phyloP scores from a whole-genome alignment of 2,888 invertebrate genomes.

The Abrostola tripartita region DNA sequence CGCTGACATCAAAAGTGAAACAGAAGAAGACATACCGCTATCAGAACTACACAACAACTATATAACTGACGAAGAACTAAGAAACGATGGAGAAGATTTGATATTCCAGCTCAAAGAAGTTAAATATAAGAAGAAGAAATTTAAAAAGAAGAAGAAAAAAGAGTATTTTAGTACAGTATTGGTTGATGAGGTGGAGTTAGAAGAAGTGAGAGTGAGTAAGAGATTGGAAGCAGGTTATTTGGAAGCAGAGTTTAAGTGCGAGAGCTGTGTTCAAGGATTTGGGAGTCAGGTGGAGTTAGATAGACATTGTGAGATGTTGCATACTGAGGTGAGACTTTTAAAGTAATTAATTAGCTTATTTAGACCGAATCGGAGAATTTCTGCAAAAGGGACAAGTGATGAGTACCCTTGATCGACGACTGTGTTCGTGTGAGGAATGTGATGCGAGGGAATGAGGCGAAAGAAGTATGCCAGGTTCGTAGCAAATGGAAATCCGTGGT shows the following conservation, averaged over 20 bases:
- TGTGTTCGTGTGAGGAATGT: too few relatives aligned
- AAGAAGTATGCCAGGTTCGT: too few relatives aligned
- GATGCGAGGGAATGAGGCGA: too few relatives aligned
- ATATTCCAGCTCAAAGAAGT: conserved; percentile 14
- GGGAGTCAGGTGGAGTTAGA: conserved; percentile 54
- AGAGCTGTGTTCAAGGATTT: conserved; percentile 65
- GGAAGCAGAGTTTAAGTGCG: conserved; percentile 65
- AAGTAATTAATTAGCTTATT: too few relatives aligned
- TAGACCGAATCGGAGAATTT: too few relatives aligned
- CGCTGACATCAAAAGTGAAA: conserved; percentile 58
- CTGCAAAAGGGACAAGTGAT: too few relatives aligned
- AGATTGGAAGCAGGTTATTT: conserved; percentile 47
- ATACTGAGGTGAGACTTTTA: conserved; percentile 62
- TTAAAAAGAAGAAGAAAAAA: conserved; percentile 44
- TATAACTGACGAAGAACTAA: conserved; percentile 6
- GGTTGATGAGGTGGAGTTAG: conserved; percentile 58
- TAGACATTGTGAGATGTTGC: conserved; percentile 60
- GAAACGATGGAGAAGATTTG: conserved; percentile 25
- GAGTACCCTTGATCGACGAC: too few relatives aligned
- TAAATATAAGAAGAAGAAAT: conserved; percentile 28
- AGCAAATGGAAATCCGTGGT: too few relatives aligned
- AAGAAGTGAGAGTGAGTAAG: conserved; percentile 47
- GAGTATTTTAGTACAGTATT: conserved; percentile 50
- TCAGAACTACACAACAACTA: conserved; percentile 56
- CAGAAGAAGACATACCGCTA: conserved; percentile 69